phyloP scores from a whole-genome alignment of 23 tunicate genomes.

The Clavelina lepadiformis region DNA sequence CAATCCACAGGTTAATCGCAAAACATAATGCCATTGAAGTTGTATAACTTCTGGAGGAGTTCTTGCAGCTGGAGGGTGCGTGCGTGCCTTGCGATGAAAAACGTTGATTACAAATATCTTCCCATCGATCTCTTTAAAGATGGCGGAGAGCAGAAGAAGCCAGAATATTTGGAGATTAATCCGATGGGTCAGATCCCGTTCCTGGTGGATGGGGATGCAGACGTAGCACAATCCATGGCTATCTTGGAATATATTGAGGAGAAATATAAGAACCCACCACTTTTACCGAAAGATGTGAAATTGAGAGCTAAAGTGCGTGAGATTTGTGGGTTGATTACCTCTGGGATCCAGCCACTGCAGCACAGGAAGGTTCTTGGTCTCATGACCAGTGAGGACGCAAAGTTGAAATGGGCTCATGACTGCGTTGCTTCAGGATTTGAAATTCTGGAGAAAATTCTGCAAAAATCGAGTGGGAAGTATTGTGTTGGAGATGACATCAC shows the following conservation, averaged over 20 bases:
- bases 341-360: conserved; percentile 77
- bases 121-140: conserved; percentile 60
- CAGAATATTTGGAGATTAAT: conserved; percentile 43
- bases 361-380: conserved; percentile 38
- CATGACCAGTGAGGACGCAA: conserved; percentile 25
- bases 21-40: conserved; percentile 49
- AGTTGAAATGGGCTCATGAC: conserved; percentile 47
- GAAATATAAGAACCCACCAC: conserved; percentile 11
- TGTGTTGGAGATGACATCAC: conserved; percentile 77
- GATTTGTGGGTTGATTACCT: conserved; percentile 49
- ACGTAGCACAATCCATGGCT: conserved; percentile 66
- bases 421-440: conserved; percentile 52
- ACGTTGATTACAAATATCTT: conserved; percentile 32
- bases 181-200: conserved; percentile 72
- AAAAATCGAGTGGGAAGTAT: conserved; percentile 43
- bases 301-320: conserved; percentile 48
- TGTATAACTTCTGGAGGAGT: conserved; percentile 68
- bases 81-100: conserved; percentile 52
- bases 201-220: conserved; percentile 23
- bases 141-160: conserved; percentile 58
- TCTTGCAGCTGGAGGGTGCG: conserved; percentile 76
- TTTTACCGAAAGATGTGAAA: conserved; percentile 40
- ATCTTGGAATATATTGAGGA: conserved; percentile 73
- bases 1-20: no score
- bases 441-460: conserved; percentile 46